These are phyloP conservation scores for Drosophila anceps DNA, from an alignment of 2,888 invertebrate species.

Conservation along the genomic window DNA sequence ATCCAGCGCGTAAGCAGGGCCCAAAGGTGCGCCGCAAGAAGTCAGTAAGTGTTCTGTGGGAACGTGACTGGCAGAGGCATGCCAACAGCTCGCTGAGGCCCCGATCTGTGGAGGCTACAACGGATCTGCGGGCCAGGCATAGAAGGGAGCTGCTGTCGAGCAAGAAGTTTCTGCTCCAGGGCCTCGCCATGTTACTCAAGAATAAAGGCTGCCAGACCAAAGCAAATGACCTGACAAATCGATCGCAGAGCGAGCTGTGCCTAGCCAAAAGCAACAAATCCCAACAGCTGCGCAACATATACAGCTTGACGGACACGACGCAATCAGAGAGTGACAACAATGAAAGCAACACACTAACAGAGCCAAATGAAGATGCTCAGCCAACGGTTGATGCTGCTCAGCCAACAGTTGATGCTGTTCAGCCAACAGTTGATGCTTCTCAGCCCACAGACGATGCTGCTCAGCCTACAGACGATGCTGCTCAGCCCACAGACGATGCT, in stretches of 20 bases:
- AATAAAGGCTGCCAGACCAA: not conserved
- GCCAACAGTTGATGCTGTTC: too few species aligned
- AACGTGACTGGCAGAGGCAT: not conserved
- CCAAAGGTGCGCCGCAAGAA: not conserved
- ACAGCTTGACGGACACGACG: not conserved
- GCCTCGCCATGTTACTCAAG: not conserved
- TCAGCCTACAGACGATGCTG: too few species aligned
- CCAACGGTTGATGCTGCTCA: not conserved
- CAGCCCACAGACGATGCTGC: too few species aligned
- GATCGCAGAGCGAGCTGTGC: not conserved
- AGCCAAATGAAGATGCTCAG: not conserved
- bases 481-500: too few species aligned
- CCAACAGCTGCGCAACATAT: too few species aligned
- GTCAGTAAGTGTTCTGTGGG: not conserved
- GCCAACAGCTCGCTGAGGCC: not conserved
- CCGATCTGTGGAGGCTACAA: not conserved
- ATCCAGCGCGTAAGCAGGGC: too few species aligned
- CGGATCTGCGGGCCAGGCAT: conserved; percentile 4
- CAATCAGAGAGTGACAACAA: not conserved
- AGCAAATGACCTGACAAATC: not conserved
- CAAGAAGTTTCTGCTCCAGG: not conserved
- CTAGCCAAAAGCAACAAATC: not conserved
- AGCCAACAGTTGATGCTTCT: not conserved
- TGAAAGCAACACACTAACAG: not conserved
- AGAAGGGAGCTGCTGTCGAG: not conserved